Base-by-base conservation (phyloP, 2,797 vertebrate species). In the Selene dorsalis region DNA sequence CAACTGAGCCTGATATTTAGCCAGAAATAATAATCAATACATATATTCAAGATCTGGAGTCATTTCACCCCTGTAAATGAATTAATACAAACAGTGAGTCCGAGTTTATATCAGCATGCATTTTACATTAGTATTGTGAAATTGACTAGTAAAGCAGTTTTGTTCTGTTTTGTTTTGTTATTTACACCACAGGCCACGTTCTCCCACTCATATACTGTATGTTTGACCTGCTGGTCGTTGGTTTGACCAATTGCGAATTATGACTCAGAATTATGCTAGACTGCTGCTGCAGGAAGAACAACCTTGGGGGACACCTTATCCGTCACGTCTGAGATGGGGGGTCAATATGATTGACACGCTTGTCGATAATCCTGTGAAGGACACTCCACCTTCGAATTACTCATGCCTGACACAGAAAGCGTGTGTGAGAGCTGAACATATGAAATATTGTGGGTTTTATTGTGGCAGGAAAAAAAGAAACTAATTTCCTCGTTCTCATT, bases 321-420 rank as follows among this genome's bases (percentile, higher is more conserved):
- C 65, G 57, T 63, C 60, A 28, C 41, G 41, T 66, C 52, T 52
- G 55, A 75, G 69, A 82, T 6, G 14, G 56, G 14, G 22, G 58
- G 85, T 84, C 74, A 78, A 84, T 83, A 75, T 5, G 64, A n/a
- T 75, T 45, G 50, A 41, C 20, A 65, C 45, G 32, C 5, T 3
- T 38, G 11, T 56, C 60, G 69, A 47, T 61, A 63, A 56, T 16
- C 24, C 24, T 20, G 26, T 73, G 70, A 84, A 81, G 69, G 67
- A 67, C 69, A 77, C 22, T 43, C 73, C 69, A 77, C 83, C 66
- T 80, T 86, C 66, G 79, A 22, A 66, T 55, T 45, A 43, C 59
- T 73, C 55, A 50, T 3, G 13, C 24, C 38, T 45, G 14, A 52
- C 1, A n/a, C 7, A 66, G 4, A 22, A 47, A 45, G 0, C 30